Evolutionary conservation across 2,113 vertebrate species (phyloP), one percentile per base, ranked within the genome.

Genomic region (Erpornis zantholeuca): DNA sequence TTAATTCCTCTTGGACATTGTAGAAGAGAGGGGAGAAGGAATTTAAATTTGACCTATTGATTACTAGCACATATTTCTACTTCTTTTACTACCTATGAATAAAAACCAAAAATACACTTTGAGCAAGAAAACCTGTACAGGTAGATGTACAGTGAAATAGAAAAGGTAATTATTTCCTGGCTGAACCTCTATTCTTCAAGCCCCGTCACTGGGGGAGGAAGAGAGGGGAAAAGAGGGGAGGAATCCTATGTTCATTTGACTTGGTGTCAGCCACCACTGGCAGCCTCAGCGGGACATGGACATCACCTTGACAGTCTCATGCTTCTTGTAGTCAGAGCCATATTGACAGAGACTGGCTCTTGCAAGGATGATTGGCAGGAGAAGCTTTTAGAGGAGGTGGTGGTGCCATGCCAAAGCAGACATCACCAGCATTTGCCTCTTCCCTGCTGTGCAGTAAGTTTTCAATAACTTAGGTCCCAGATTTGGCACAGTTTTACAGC

Each of bases 401-500:
- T 64, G 36, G 63, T 80, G 59, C n/a, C n/a, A 16, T 52, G n/a
- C n/a, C 45, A 50, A 40, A 70, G 24, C 69, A 22, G 31, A 53
- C 6, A 56, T 10, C 9, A 11, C 5, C n/a, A 70, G 24, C 1
- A 1, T 86, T 75, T 86, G 36, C 40, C 0, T 0, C n/a, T 82
- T 80, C 0, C 2, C 22, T 88, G 28, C 31, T 56, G 4, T 49
- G 42, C 31, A 44, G 31, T 63, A 49, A 40, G n/a, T n/a, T 91
- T 86, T 35, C 20, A 71, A 60, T 22, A 49, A 23, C 10, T 86
- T 28, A 23, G 5, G 22, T 49, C 28, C 36, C 33, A 88, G 60
- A 54, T 38, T 71, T 28, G 61, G 14, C 20, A 20, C 6, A 33
- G n/a, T 12, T 35, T 21, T 52, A 71, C 19, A 36, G 29, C 1